Evolutionary conservation across 2,797 vertebrate genomes (phyloP).

Genomic region (Channa striata): DNA sequence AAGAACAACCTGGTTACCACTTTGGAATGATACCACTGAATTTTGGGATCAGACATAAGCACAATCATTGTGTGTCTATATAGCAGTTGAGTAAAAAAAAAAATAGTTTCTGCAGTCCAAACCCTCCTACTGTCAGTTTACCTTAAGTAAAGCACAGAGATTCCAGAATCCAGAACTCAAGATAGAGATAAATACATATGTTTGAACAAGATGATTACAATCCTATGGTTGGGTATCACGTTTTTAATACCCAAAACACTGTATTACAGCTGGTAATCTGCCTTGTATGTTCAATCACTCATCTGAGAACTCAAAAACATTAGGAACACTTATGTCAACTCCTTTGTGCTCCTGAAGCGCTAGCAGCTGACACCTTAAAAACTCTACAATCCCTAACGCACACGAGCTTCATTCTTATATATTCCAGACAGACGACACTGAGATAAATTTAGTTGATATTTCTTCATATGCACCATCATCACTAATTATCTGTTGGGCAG

Average conservation of each 20-base stretch:
- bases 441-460: constrained; percentile 13
- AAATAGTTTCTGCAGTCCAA: constrained; percentile 26
- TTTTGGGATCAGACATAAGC: constrained; percentile 7
- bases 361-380: constrained; percentile 33
- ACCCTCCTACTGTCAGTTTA: neutral
- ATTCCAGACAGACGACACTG: constrained; percentile 14
- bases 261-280: constrained; percentile 14
- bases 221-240: neutral
- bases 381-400: constrained; percentile 29
- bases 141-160: neutral
- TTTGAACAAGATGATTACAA: constrained; percentile 8
- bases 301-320: constrained; percentile 9
- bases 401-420: constrained; percentile 36
- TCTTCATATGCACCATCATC: constrained; percentile 11
- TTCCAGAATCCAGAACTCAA: neutral
- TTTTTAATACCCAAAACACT: constrained; percentile 11
- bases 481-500: constrained; percentile 24
- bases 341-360: neutral
- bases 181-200: constrained; percentile 12
- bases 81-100: constrained; percentile 4
- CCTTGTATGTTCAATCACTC: neutral
- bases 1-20: neutral
- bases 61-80: constrained; percentile 13
- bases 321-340: constrained; percentile 1
- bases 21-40: constrained; percentile 18